Base-by-base conservation (phyloP, 2,113 vertebrate genomes). In the Chloropsis cyanopogon region DNA sequence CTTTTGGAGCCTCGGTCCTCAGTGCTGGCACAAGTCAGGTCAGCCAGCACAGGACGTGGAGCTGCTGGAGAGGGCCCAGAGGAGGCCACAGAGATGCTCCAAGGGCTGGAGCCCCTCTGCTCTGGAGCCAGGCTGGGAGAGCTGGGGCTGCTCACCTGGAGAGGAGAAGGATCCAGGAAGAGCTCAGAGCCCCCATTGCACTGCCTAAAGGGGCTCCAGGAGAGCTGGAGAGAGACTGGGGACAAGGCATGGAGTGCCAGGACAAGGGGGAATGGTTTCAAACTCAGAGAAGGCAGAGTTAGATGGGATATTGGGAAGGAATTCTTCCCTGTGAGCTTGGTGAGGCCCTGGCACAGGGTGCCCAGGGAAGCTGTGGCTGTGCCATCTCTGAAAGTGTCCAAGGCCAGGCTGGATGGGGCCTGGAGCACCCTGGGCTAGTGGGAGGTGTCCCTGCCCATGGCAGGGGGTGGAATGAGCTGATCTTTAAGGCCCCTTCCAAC, bases 351-450 rank as follows among this genome's bases (percentile, higher is more conserved):
- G 61, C n/a, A 53, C 78, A 82, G 39, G 23, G 0, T 82, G 9
- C 9, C 24, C 53, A 60, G 28, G n/a, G 69, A 0, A 82, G 61
- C 61, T 82, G 61, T 60, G 77, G 69, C 24, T 82, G 33, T 7
- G 9, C 39, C 23, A 53, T 7, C 39, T 1, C 61, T 60, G n/a
- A 46, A 0, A 17, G 1, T 81, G n/a, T 0, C 11, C 37, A 24
- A 75, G 39, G 33, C 39, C 39, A 52, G 77, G 37, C 0, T 82
- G 69, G 37, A 25, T 0, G 0, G 20, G 16, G 15, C 11, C 52
- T n/a, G 28, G 52, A 75, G 39, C 19, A 41, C 0, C 13, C 14
- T 82, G 69, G n/a, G 6, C 0, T 1, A 10, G 23, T 25, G 39
- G 39, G 2, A 59, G 6, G 10, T 21, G 60, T 46, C 37, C 50